Evolutionary conservation across 2,797 vertebrate species (phyloP), one percentile per base, ranked within the genome.

Genomic region (Sebastiscus albofasciatus): DNA sequence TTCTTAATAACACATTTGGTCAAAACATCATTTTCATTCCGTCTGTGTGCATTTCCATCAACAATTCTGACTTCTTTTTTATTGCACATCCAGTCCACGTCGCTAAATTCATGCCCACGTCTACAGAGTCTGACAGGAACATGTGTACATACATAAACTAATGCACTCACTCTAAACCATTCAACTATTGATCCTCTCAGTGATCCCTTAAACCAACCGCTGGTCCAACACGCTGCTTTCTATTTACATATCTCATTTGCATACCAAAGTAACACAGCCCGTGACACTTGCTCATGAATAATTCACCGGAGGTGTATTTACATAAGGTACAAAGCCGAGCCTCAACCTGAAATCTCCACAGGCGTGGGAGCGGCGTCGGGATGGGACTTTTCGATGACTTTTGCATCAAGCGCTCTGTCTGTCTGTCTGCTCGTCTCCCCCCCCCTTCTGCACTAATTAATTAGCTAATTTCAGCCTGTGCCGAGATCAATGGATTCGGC

Each of bases 241-340:
- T 80, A 89, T 94, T 92, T 90, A 84, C 91, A 90, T 89, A 80
- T 74, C 60, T 33, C 16, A 88, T 94, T 90, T 85, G 77, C 92
- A 94, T 93, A 90, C 83, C 92, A 94, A 91, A 92, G 87, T 79
- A 80, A 88, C 85, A 74, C 82, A 84, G 82, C 42, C 87, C 69
- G 60, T 84, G 77, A 81, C 90, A 83, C 84, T 80, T 12, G 46
- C 83, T 66, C 66, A 84, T 94, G 85, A 86, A 91, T 92, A 68
- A 92, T 93, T 89, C 93, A 91, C 36, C 16, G 9, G 20, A 80
- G 60, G 72, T 87, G 9, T 81, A 89, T 94, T 93, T 92, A 84
- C 91, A 93, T 92, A 85, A 84, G 81, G 83, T 79, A 42, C 81
- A 75, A 69, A 73, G 74, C 67, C 33, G 4, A 71, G 69, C 64